A percentile compares a stretch with the other conserved stretches of the same genome.
These are phyloP conservation scores for Cremastinae sp. DNA, from an alignment of 2,888 invertebrate species.

Conservation along the genomic window DNA sequence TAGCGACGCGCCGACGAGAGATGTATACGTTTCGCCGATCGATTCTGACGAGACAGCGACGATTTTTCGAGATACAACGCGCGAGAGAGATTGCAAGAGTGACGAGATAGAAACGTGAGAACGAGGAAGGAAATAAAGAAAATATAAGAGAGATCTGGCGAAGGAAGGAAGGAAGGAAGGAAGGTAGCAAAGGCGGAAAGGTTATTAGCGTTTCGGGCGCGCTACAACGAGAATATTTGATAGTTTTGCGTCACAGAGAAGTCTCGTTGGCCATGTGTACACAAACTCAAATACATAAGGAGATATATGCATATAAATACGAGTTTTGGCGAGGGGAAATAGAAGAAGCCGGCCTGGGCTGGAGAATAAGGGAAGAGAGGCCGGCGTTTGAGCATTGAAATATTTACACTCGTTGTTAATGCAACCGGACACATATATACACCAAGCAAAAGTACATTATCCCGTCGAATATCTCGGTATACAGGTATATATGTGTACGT, in stretches of 20 bases:
- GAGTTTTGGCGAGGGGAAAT: neutral
- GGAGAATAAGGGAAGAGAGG: slow-evolving; percentile 22
- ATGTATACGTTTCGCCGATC: too few species aligned
- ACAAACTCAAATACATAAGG: neutral
- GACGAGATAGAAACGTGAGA: too few species aligned
- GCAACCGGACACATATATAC: slow-evolving; percentile 61
- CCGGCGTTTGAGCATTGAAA: slow-evolving; percentile 57
- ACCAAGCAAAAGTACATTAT: neutral
- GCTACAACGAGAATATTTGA: slow-evolving; percentile 26
- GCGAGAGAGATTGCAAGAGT: too few species aligned
- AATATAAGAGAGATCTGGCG: too few species aligned
- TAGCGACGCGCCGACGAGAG: too few species aligned
- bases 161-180: slow-evolving; percentile 15
- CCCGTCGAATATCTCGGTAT: neutral
- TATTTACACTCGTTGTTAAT: slow-evolving; percentile 70
- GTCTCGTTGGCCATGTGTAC: neutral
- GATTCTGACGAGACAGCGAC: too few species aligned
- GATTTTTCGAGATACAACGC: too few species aligned
- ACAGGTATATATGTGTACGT: neutral
- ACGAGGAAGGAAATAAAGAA: too few species aligned
- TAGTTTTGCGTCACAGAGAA: neutral
- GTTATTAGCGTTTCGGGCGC: neutral
- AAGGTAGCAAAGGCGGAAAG: slow-evolving; percentile 14
- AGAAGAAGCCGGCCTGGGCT: neutral
- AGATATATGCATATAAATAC: neutral